Evolutionary conservation across 2,888 invertebrate species (phyloP), one percentile per base, ranked within the genome.

Genomic region (Brachypterus glaber): DNA sequence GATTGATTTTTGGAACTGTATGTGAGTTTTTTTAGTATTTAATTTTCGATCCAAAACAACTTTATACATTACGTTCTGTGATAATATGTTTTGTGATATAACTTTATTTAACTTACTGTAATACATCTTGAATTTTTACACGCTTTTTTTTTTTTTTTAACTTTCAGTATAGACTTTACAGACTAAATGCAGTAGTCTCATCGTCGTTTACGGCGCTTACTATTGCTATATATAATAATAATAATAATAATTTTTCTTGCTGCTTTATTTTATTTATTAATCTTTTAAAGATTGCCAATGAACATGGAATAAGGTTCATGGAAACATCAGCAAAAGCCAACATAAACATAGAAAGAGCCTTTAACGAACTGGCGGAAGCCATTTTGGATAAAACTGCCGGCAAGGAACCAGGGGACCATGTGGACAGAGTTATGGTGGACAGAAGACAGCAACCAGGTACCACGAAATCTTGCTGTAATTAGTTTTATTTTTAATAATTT

Each of bases 261-360:
- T 21, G 21, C 21, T 21, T 7, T 21, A n/a, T n/a, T n/a, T n/a
- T n/a, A 21, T 21, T 21, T 21, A 21, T 21, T 21, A 21, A 21
- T 21, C 21, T 9, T 9, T 21, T 21, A 21, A 21, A 93, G 71
- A 75, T 97, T 66, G 96, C 96, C 44, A 78, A 93, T 59, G 97
- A 97, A 70, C 96, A 97, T 73, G 90, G 92, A 59, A 96, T 98
- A 55, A 93, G 93, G 71, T 98, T 98, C 71, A 86, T 98, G 79
- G 98, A 98, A 72, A 98, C 97, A 35, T 95, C 95, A 53, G 98
- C 98, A 37, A 98, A 98, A 71, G 86, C 91, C 50, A 91, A 93
- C 64, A 84, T 93, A 65, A 93, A 97, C 66, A 95, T 98, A 32
- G 97, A 98, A 69, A 90, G 90, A 57, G 95, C 96, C 39, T 98